Percentiles rank a stretch among this genome's conserved stretches.
These are phyloP conservation scores for Chymomyza costata DNA, from an alignment of 1,140 invertebrate species.

Conservation along the genomic window DNA sequence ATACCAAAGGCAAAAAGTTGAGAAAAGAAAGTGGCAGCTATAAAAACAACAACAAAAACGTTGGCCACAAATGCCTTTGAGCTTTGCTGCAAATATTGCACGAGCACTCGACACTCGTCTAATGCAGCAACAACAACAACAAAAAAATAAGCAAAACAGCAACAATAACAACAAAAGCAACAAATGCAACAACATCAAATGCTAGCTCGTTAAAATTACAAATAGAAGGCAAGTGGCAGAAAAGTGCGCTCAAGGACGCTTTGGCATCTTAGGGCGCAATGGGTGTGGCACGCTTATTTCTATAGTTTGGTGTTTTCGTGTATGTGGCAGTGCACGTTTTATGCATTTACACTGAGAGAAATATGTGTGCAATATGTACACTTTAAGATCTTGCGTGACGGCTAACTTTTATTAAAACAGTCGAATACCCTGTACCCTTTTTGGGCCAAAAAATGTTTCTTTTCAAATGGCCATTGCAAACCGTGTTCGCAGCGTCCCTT, in stretches of 20 bases:
- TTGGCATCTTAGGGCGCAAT: constrained; percentile 45
- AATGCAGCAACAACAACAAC: constrained; percentile 31
- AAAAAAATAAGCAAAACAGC: not conserved
- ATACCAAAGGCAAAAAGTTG: constrained; percentile 23
- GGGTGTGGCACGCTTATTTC: no score
- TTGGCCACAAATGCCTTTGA: constrained; percentile 43
- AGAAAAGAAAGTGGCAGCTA: constrained; percentile 37
- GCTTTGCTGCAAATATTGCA: constrained; percentile 55
- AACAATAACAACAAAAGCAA: constrained; percentile 7
- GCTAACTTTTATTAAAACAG: no score
- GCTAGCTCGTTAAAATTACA: constrained; percentile 71
- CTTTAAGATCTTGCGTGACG: no score
- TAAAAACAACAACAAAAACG: constrained; percentile 20
- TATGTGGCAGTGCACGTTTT: no score
- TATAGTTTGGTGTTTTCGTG: no score
- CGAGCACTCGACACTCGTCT: constrained; percentile 56
- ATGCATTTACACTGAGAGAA: no score
- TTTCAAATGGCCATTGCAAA: no score
- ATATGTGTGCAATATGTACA: no score
- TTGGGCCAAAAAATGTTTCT: no score
- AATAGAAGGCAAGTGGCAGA: constrained; percentile 72
- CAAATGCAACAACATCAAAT: constrained; percentile 26
- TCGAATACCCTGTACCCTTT: no score
- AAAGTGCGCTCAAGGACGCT: constrained; percentile 69
- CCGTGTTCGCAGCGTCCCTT: no score